Base-by-base conservation (phyloP, 2,888 invertebrate genomes). In the Arrhopalites spinosus region DNA sequence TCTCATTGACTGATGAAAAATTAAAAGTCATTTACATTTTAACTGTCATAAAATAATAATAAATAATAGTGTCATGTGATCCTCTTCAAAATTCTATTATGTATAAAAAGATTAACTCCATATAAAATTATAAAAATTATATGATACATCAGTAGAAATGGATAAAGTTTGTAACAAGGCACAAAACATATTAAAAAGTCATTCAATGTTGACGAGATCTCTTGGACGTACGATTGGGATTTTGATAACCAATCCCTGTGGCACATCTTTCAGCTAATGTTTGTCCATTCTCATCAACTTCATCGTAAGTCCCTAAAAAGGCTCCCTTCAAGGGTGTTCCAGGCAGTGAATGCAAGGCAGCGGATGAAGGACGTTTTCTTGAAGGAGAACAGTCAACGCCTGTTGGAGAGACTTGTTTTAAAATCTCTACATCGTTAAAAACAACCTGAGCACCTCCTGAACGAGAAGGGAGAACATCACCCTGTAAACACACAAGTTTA, bases 401-500 rank as follows among this genome's bases (percentile, higher is more conserved):
- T 5, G 74, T 43, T 30, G 78, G 78, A 23, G 75, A 75, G 5
- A 73, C 63, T 61, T 75, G 75, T 23, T 68, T 75, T 23, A 78
- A 25, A 64, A 76, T 73, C 85, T 99, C 98, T 0, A 98, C 93
- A 86, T 98, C 98, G 83, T 94, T 93, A 85, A 98, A 96, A 30
- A 97, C 91, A 0, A 98, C 93, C 84, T 98, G 96, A 0, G 96
- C 94, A 0, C 99, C 98, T 0, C 98, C 98, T 1, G 95, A 93
- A 75, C 92, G 91, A 0, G 98, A 98, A 0, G 95, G 95, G 1
- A 97, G 89, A 2, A 98, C 93, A 85, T 98, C 95, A 17, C 93
- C 98, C 90, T 92, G 83, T 50, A 85, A 82, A 56, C 15, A 30
- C 30, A 17, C 25, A 59, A 17, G 11, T 30, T 66, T 20, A 56